Evolutionary conservation across 2,797 vertebrate genomes (phyloP).

Genomic region (Benthosema pterotum): DNA sequence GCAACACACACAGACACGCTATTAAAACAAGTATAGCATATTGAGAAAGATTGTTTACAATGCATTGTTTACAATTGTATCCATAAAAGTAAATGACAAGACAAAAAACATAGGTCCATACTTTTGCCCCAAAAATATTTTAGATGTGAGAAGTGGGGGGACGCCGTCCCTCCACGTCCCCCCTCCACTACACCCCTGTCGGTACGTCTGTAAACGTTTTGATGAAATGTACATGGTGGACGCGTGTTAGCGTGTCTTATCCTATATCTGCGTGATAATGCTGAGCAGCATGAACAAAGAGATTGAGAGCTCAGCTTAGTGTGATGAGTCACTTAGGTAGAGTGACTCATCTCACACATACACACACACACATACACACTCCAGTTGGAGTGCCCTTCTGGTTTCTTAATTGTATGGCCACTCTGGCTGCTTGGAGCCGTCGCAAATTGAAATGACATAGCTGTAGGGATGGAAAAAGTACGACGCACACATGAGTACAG

Average conservation of each 20-base stretch:
- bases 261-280: conserved; percentile 38
- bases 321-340: conserved; percentile 35
- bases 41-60: too few relatives aligned
- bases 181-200: too few relatives aligned
- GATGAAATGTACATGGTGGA: too few relatives aligned
- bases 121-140: too few relatives aligned
- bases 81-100: too few relatives aligned
- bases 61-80: too few relatives aligned
- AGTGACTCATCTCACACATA: conserved; percentile 1
- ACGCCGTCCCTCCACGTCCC: too few relatives aligned
- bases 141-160: too few relatives aligned
- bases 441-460: background rate
- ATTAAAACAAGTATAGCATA: too few relatives aligned
- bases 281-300: conserved; percentile 44
- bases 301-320: conserved; percentile 54
- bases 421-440: background rate
- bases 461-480: background rate
- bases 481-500: conserved; percentile 14
- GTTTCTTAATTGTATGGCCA: background rate
- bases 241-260: conserved; percentile 2
- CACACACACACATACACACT: conserved; percentile 10
- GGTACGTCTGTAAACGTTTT: too few relatives aligned
- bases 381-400: background rate
- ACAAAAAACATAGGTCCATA: too few relatives aligned
- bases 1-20: too few relatives aligned